These are phyloP conservation scores for Drosophila nebulosa DNA, from an alignment of 1,140 invertebrate genomes.

Conservation along the genomic window DNA sequence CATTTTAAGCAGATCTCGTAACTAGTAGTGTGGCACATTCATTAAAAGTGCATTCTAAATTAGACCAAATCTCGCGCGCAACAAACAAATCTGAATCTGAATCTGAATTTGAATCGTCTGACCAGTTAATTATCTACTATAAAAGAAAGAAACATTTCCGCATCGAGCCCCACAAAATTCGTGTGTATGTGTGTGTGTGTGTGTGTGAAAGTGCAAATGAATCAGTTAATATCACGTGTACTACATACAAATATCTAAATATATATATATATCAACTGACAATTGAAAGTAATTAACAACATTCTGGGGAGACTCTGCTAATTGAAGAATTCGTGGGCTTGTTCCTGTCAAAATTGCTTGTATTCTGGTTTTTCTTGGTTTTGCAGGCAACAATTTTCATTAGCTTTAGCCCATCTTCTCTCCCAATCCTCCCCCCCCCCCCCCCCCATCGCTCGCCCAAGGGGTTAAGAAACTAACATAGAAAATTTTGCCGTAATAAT, in stretches of 20 bases:
- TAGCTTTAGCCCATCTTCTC: neutral
- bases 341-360: neutral
- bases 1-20: neutral
- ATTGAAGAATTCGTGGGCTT: slow-evolving; percentile 24
- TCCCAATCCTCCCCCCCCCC: no score
- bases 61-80: neutral
- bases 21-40: neutral
- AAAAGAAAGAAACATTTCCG: slow-evolving; percentile 25
- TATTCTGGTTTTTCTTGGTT: slow-evolving; percentile 15
- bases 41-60: neutral
- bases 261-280: neutral
- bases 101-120: neutral
- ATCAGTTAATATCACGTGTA: neutral
- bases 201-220: slow-evolving; percentile 3
- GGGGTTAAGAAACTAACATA: slow-evolving; percentile 6
- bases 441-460: neutral
- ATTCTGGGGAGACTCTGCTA: slow-evolving; percentile 4
- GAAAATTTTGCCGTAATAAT: slow-evolving; percentile 27
- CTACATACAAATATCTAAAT: neutral
- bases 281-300: slow-evolving; percentile 1
- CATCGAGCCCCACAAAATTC: slow-evolving; percentile 19
- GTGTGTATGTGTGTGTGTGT: no score
- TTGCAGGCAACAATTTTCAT: slow-evolving; percentile 31
- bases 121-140: slow-evolving; percentile 24
- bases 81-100: neutral